Evolutionary conservation across 2,888 invertebrate genomes (phyloP).

Genomic region (Polydrusus tereticollis): DNA sequence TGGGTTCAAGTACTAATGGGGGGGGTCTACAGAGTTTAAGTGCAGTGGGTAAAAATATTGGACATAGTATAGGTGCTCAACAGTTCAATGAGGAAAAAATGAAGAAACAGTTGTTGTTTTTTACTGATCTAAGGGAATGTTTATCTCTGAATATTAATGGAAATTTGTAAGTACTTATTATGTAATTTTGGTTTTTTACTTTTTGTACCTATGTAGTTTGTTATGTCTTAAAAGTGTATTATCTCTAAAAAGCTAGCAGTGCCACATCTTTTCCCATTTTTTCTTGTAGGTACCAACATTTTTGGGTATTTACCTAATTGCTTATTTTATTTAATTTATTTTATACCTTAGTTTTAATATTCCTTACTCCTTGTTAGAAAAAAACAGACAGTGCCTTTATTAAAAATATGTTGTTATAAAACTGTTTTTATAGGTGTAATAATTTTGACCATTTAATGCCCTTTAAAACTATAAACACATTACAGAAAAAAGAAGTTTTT

Average conservation of each 20-base stretch:
- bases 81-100: slow-evolving; percentile 16
- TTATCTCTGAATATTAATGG: slow-evolving; percentile 56
- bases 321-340: too few species aligned
- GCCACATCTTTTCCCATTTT: too few species aligned
- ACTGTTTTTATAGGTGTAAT: too few species aligned
- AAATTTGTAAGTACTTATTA: slow-evolving; percentile 60
- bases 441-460: too few species aligned
- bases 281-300: too few species aligned
- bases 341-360: too few species aligned
- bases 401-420: too few species aligned
- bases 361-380: too few species aligned
- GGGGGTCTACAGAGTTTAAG: neutral
- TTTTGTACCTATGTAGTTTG: neutral
- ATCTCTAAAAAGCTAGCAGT: neutral
- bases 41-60: neutral
- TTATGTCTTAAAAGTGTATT: neutral
- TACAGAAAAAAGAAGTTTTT: too few species aligned
- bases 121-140: slow-evolving; percentile 57
- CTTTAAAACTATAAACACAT: too few species aligned
- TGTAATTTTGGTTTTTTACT: neutral
- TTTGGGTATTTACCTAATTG: too few species aligned
- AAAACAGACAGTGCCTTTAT: too few species aligned
- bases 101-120: slow-evolving; percentile 51
- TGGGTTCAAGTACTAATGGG: neutral
- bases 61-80: slow-evolving; percentile 14